These are phyloP conservation scores for Boloria euphrosyne DNA, from an alignment of 2,888 invertebrate species.

Conservation along the genomic window DNA sequence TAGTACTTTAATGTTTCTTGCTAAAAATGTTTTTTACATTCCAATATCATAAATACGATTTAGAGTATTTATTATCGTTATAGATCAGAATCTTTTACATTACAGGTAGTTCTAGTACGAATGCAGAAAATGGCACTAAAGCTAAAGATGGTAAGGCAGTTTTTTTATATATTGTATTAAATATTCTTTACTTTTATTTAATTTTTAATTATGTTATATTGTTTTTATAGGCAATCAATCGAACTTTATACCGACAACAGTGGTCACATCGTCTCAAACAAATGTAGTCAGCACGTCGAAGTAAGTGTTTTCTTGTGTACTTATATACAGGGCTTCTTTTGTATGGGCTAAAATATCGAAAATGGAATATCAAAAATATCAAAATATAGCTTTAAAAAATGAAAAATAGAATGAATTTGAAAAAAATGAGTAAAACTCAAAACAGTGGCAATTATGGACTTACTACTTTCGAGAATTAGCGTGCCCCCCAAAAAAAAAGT, in stretches of 20 bases:
- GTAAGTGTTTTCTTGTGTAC: conserved; percentile 58
- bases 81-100: conserved; percentile 17
- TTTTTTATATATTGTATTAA: not conserved
- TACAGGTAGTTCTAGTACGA: conserved; percentile 77
- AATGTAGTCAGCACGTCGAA: conserved; percentile 80
- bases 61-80: not conserved
- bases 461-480: too few relatives aligned
- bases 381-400: too few relatives aligned
- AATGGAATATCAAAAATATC: too few relatives aligned
- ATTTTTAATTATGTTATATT: conserved; percentile 2
- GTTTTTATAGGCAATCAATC: conserved; percentile 70
- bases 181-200: not conserved
- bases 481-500: too few relatives aligned
- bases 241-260: conserved; percentile 79
- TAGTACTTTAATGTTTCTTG: too few relatives aligned
- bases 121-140: conserved; percentile 73
- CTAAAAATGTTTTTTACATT: too few relatives aligned
- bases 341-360: too few relatives aligned
- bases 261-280: conserved; percentile 79
- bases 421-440: too few relatives aligned
- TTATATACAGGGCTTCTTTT: too few relatives aligned
- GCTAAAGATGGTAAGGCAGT: conserved; percentile 72
- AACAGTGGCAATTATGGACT: too few relatives aligned
- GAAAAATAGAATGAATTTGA: too few relatives aligned
- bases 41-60: too few relatives aligned